Percentiles rank a stretch among this genome's conserved stretches.
These are phyloP conservation scores for Anolis apletophallus DNA, from an alignment of 2,797 vertebrate species.

Conservation along the genomic window DNA sequence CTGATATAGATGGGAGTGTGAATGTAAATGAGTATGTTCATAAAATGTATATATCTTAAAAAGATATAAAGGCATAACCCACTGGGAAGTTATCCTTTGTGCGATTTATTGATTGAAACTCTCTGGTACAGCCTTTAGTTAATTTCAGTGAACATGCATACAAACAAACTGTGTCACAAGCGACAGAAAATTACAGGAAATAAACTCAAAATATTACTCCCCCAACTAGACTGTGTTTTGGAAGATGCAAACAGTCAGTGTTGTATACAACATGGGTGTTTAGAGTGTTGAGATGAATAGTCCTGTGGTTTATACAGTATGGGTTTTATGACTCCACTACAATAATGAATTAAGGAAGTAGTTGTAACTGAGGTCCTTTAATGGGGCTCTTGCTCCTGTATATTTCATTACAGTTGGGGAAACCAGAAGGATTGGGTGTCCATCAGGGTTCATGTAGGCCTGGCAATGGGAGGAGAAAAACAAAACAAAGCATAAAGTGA, in stretches of 20 bases:
- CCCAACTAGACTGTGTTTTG: constrained; percentile 64
- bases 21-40: constrained; percentile 38
- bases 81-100: background rate
- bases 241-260: constrained; percentile 59
- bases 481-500: constrained; percentile 74
- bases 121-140: background rate
- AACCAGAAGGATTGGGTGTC: constrained; percentile 81
- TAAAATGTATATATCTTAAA: constrained; percentile 65
- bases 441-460: constrained; percentile 71
- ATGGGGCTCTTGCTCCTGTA: constrained; percentile 70
- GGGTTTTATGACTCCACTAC: constrained; percentile 48
- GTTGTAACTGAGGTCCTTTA: constrained; percentile 64
- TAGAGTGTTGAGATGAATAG: constrained; percentile 50
- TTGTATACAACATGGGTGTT: constrained; percentile 53
- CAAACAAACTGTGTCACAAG: background rate
- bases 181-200: constrained; percentile 8
- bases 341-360: constrained; percentile 65
- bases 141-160: background rate
- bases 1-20: constrained; percentile 25
- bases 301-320: constrained; percentile 53
- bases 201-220: constrained; percentile 56
- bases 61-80: background rate
- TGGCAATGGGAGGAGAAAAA: constrained; percentile 76
- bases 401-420: constrained; percentile 85
- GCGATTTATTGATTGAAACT: background rate